A percentile compares a stretch with the other conserved stretches of the same genome.
phyloP scores from a whole-genome alignment of 2,888 invertebrate species.

The Calliopum simillimum region DNA sequence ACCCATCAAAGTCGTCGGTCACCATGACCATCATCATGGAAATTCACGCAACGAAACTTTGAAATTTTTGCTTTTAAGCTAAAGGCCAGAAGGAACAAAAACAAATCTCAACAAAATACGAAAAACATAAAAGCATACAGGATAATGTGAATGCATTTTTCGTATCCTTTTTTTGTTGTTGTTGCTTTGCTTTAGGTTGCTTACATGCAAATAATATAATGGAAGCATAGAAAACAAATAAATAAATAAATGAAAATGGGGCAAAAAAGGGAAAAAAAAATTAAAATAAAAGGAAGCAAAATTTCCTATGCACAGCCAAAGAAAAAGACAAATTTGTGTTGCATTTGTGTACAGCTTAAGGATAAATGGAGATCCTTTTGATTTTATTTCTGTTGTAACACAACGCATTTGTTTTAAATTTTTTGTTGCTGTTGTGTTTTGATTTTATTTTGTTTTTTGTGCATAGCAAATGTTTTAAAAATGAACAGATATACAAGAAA shows the following conservation, averaged over 20 bases:
- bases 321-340: slow-evolving; percentile 34
- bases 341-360: slow-evolving; percentile 43
- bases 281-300: no score
- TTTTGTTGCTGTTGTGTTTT: slow-evolving; percentile 34
- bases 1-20: no score
- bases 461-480: slow-evolving; percentile 21
- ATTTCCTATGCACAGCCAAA: slow-evolving; percentile 33
- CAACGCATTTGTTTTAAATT: slow-evolving; percentile 23
- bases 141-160: slow-evolving; percentile 60
- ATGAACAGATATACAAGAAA: slow-evolving; percentile 38
- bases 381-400: slow-evolving; percentile 6
- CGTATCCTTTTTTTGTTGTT: slow-evolving; percentile 40
- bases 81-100: no score
- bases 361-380: slow-evolving; percentile 31
- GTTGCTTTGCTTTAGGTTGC: slow-evolving; percentile 9
- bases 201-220: neutral
- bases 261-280: slow-evolving; percentile 17
- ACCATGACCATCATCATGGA: no score
- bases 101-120: slow-evolving; percentile 25
- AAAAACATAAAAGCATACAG: slow-evolving; percentile 31
- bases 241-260: slow-evolving; percentile 24
- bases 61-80: no score
- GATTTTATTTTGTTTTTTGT: slow-evolving; percentile 24
- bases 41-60: no score
- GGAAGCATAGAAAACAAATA: no score